Conservation (phyloP, 2,888 invertebrate genomes). For the Ophion ventricosus region DNA sequence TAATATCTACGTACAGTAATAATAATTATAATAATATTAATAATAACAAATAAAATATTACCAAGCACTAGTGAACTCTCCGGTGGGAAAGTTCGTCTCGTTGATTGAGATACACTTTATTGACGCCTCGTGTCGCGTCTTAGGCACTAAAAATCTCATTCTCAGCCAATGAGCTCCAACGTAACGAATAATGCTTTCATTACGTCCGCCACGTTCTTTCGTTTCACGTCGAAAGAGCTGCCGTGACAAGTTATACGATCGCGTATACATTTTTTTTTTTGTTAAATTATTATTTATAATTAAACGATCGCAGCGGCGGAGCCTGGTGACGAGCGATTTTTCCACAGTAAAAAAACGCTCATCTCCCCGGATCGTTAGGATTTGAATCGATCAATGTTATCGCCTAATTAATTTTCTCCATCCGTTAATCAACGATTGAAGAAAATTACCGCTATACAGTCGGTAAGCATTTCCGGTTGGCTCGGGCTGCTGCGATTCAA, state of each 20-base stretch:
- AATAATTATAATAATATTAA: conserved; percentile 60
- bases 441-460: conserved; percentile 11
- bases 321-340: conserved; percentile 67
- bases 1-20: conserved; percentile 51
- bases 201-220: neutral
- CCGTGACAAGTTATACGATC: conserved; percentile 78
- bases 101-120: conserved; percentile 74
- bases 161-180: conserved; percentile 62
- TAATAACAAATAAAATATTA: conserved; percentile 64
- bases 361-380: conserved; percentile 43
- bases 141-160: conserved; percentile 56
- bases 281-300: conserved; percentile 37
- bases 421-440: conserved; percentile 10
- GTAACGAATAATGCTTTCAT: conserved; percentile 30
- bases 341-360: conserved; percentile 5
- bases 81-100: conserved; percentile 70
- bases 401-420: neutral
- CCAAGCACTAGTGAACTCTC: conserved; percentile 62
- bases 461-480: conserved; percentile 68
- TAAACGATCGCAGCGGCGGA: conserved; percentile 77
- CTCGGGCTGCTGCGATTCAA: conserved; percentile 77
- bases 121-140: conserved; percentile 70
- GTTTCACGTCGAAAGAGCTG: conserved; percentile 72
- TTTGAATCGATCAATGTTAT: conserved; percentile 7
- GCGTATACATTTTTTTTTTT: conserved; percentile 33